phyloP scores from a whole-genome alignment of 2,113 vertebrate genomes.

The Urocynchramus pylzowi region DNA sequence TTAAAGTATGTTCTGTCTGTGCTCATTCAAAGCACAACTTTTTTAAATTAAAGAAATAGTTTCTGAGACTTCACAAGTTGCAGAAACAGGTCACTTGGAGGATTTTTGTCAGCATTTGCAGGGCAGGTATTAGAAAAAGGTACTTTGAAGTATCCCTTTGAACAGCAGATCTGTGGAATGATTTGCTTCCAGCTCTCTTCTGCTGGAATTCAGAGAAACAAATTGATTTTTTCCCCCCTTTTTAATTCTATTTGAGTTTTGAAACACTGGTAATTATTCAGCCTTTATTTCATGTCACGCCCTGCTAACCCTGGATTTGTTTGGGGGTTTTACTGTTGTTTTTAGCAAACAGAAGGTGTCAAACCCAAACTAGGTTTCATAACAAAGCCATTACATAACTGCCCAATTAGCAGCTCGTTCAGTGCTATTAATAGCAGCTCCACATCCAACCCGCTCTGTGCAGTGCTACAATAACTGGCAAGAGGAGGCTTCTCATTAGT shows the following conservation, averaged over 20 bases:
- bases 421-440: slow-evolving; percentile 61
- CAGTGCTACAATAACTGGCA: background rate
- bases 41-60: background rate
- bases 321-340: background rate
- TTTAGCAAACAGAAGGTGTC: slow-evolving; percentile 56
- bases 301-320: background rate
- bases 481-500: background rate
- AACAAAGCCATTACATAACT: slow-evolving; percentile 54
- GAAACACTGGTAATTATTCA: background rate
- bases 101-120: background rate
- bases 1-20: background rate
- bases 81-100: background rate
- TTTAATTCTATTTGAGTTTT: background rate
- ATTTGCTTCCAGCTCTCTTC: background rate
- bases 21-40: background rate
- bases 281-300: background rate
- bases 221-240: background rate
- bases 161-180: background rate
- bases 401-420: slow-evolving; percentile 58
- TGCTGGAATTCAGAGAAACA: background rate
- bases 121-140: background rate
- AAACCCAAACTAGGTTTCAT: slow-evolving; percentile 46
- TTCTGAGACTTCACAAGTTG: background rate
- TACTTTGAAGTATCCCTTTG: background rate
- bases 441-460: background rate